Percentiles rank a stretch among this genome's conserved stretches.
These are phyloP conservation scores for Menidia menidia DNA, from an alignment of 2,797 vertebrate species.

Conservation along the genomic window DNA sequence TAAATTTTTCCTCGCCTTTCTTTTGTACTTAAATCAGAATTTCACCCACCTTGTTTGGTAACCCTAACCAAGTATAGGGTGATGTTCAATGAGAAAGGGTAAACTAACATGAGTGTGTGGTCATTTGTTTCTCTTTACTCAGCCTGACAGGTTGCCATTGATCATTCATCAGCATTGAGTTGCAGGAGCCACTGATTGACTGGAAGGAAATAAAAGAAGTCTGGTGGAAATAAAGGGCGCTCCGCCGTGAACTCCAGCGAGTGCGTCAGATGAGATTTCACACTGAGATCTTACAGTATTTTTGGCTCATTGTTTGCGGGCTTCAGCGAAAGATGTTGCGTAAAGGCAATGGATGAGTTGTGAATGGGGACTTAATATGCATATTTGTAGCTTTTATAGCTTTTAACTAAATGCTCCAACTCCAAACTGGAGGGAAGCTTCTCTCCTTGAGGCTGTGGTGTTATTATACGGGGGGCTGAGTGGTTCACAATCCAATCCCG, in stretches of 20 bases:
- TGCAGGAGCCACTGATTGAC: slow-evolving; percentile 60
- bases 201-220: slow-evolving; percentile 40
- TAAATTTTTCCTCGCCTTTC: no score
- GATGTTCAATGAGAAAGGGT: no score
- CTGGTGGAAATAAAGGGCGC: slow-evolving; percentile 36
- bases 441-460: slow-evolving; percentile 30
- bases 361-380: no score
- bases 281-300: slow-evolving; percentile 8
- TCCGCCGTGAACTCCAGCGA: slow-evolving; percentile 14
- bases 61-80: no score
- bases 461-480: slow-evolving; percentile 71
- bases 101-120: background rate
- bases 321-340: no score
- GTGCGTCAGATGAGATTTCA: slow-evolving; percentile 28
- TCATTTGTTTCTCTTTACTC: slow-evolving; percentile 71
- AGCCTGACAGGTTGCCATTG: slow-evolving; percentile 72
- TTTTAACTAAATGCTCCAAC: slow-evolving; percentile 14
- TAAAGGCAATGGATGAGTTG: no score
- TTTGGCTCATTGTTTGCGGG: slow-evolving; percentile 4
- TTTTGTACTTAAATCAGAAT: no score
- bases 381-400: slow-evolving; percentile 2
- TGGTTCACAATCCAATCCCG: slow-evolving; percentile 80
- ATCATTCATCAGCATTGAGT: slow-evolving; percentile 70
- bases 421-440: slow-evolving; percentile 31
- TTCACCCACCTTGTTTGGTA: no score